phyloP scores from a whole-genome alignment of 2,113 vertebrate genomes.

The Pipra filicauda region DNA sequence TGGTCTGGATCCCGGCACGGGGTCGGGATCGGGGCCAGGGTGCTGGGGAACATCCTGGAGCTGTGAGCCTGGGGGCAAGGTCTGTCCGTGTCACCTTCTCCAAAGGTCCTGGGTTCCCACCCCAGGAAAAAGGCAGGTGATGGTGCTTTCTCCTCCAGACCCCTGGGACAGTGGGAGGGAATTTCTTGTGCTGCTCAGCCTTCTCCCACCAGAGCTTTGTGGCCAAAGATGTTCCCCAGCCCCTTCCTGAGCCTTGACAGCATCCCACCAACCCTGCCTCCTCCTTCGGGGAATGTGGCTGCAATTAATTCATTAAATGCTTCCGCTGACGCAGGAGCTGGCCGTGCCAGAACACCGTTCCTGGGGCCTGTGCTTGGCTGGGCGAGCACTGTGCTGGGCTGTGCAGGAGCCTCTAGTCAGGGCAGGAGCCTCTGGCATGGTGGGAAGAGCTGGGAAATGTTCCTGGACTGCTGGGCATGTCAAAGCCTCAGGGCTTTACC shows the following conservation, averaged over 20 bases:
- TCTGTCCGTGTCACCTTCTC: neutral
- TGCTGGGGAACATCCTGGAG: neutral
- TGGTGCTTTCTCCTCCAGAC: neutral
- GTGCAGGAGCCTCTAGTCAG: rapidly evolving
- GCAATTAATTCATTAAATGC: conserved; percentile 30
- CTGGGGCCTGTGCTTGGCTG: neutral
- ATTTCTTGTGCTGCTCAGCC: neutral
- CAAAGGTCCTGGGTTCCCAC: neutral
- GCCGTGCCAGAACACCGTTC: neutral
- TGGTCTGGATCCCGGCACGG: rapidly evolving
- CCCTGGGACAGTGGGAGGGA: neutral
- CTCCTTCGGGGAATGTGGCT: neutral
- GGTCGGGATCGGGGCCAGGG: neutral
- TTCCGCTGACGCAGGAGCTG: conserved; percentile 1
- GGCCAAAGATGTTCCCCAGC: neutral
- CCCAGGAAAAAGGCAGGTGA: neutral
- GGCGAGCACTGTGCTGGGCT: neutral
- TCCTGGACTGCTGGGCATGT: neutral
- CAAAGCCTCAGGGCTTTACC: neutral
- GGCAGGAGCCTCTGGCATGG: neutral
- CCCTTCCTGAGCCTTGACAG: neutral
- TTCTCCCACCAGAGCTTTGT: neutral
- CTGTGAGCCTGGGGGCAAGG: rapidly evolving
- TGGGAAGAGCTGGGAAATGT: neutral
- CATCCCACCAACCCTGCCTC: neutral